phyloP scores from a whole-genome alignment of 2,888 invertebrate species.

The Saturnia pavonia region DNA sequence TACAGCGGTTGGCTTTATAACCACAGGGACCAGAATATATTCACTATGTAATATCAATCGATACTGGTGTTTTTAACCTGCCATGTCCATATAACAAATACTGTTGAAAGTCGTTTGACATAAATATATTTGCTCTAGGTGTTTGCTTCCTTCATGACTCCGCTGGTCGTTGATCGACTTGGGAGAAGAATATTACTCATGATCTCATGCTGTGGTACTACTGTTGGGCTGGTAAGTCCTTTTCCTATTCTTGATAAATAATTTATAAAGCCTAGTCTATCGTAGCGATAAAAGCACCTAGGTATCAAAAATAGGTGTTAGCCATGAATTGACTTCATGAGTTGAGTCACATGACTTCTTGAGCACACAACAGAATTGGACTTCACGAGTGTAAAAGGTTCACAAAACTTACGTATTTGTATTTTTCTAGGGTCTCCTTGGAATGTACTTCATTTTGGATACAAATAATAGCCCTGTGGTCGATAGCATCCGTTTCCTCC shows the following conservation, averaged over 20 bases:
- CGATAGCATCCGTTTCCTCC: slow-evolving; percentile 84
- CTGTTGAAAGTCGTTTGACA: slow-evolving; percentile 7
- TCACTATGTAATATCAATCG: too few species aligned
- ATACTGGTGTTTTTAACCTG: neutral
- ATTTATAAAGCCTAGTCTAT: neutral
- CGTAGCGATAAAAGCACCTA: too few species aligned
- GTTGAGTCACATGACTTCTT: too few species aligned
- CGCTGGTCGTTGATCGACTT: slow-evolving; percentile 88
- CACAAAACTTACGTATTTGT: neutral
- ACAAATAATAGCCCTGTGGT: slow-evolving; percentile 62
- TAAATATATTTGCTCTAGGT: slow-evolving; percentile 76
- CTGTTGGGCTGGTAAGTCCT: slow-evolving; percentile 82
- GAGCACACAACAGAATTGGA: neutral
- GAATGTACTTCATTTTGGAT: slow-evolving; percentile 85
- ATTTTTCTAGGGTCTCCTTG: slow-evolving; percentile 76
- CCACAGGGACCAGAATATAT: too few species aligned
- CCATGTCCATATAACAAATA: neutral
- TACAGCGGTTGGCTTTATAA: too few species aligned
- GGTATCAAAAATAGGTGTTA: too few species aligned
- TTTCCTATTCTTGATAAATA: neutral
- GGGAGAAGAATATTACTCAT: slow-evolving; percentile 89
- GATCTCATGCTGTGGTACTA: slow-evolving; percentile 86
- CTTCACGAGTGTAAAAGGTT: neutral
- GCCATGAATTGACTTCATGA: too few species aligned
- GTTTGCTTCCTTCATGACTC: slow-evolving; percentile 86